These are phyloP conservation scores for Megalurothrips usitatus DNA, from an alignment of 2,888 invertebrate genomes.

Conservation along the genomic window DNA sequence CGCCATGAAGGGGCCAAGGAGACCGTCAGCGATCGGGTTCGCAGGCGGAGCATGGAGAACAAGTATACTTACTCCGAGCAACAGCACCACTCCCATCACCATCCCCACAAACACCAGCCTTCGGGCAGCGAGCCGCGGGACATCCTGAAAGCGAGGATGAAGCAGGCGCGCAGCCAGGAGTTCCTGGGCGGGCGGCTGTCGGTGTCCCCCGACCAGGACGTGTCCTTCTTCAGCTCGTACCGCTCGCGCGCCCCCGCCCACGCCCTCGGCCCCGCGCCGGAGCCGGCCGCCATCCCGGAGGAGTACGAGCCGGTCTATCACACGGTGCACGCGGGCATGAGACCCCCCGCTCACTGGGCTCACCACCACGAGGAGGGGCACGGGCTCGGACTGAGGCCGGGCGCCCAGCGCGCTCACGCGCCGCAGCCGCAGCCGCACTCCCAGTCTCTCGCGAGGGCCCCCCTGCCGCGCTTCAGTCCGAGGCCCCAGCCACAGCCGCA, in stretches of 20 bases:
- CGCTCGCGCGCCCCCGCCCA: neutral
- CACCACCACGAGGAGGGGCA: constrained; percentile 4
- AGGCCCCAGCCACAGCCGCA: neutral
- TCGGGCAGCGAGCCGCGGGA: neutral
- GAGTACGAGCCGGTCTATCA: constrained; percentile 41
- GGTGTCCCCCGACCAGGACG: neutral
- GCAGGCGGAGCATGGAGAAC: neutral
- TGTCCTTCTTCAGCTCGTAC: neutral
- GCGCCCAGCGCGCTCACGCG: neutral
- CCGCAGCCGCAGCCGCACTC: neutral
- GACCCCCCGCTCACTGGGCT: constrained; percentile 36
- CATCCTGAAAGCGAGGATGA: constrained; percentile 6
- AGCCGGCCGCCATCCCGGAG: neutral
- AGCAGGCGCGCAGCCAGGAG: neutral
- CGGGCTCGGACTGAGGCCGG: neutral
- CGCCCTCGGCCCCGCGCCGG: neutral
- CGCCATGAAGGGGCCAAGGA: constrained; percentile 2
- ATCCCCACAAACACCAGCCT: neutral
- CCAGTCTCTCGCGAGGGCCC: neutral
- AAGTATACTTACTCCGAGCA: neutral
- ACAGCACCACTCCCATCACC: neutral
- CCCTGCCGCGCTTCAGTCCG: constrained; percentile 12
- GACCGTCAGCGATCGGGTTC: neutral
- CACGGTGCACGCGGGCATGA: constrained; percentile 46
- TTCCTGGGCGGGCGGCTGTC: neutral